Evolutionary conservation across 2,888 invertebrate genomes (phyloP), one percentile per base, ranked within the genome.

Genomic region (Sarcophaga caerulescens): DNA sequence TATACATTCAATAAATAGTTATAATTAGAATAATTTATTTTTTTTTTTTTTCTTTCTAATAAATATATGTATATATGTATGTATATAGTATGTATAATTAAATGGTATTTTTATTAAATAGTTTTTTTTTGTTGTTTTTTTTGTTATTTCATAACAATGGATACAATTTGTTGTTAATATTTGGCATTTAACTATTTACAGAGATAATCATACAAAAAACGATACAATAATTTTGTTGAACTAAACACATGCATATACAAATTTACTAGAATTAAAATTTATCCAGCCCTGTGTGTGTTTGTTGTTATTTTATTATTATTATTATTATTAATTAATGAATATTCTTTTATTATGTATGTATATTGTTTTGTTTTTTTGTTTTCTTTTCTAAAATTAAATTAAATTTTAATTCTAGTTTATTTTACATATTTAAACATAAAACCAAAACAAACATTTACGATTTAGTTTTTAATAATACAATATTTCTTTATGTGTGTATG

Each of bases 251-350:
- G 17, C 17, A 52, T 52, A 52, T 17, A 52, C 17, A 17, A 65
- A 23, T 70, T 63, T 47, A 80, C 86, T 85, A 83, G 87, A 86
- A 91, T 90, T 91, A 91, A 91, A 92, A 91, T 90, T 91, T 89
- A 90, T 89, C 91, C 92, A 92, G 92, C 91, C 91, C 90, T 87
- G 65, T 44, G 23, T 60, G 25, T 14, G 45, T 52, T 14, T 14
- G 45, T 52, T 14, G 2, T 12, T 52, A 52, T 52, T 12, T 47
- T 47, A 47, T 47, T 12, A 4, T 12, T 47, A 14, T 47, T 47
- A 4, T 47, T 52, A 52, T 52, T 52, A 52, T 52, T 52, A 52
- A 52, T 14, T 14, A 52, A 52, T 4, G 12, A 52, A 17, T 77
- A 19, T 75, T 81, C 89, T 89, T 89, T 90, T 89, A 35, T 35